Base-by-base conservation (phyloP, 2,797 vertebrate species). In the Luscinia luscinia region DNA sequence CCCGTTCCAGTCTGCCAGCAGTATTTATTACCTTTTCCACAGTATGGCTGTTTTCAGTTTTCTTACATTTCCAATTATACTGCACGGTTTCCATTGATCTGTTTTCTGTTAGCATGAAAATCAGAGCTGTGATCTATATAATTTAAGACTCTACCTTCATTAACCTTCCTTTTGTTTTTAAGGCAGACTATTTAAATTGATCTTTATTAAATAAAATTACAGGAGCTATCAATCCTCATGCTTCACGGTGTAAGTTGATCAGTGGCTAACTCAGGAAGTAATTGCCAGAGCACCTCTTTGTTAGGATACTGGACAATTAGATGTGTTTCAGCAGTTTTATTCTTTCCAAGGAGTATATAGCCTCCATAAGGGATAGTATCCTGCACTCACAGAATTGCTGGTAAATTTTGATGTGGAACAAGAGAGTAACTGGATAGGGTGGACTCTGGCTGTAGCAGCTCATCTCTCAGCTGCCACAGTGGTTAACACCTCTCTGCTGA, bases 121-220 rank as follows among this genome's bases (percentile, higher is more conserved):
- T 96, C 91, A 80, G 96, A 97, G 79, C 95, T 95, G 93, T 97
- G 96, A 97, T 97, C 96, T 97, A 94, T 97, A 97, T 96, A 96
- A 97, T 96, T 96, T 96, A 97, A 96, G 94, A 96, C 94, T 95
- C 95, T 96, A 92, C 96, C 91, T 97, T 97, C 94, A 96, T 97
- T 97, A 97, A 97, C 95, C 94, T 95, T 96, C 95, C 88, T 96
- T 96, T 97, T 97, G 95, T 96, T 97, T 97, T 97, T 97, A 96
- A 97, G 96, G 80, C 86, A 93, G 94, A 93, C 93, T 96, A 95
- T 96, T 97, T 97, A 97, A 96, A 97, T 97, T 97, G 96, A 97
- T 97, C 93, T 87, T 96, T 95, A 97, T 97, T 97, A 97, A 97
- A 97, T 95, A 96, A 97, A 96, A 96, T 96, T 92, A 94, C 91